Base-by-base conservation (phyloP, 2,888 invertebrate species). In the Monoplex corrugatus region DNA sequence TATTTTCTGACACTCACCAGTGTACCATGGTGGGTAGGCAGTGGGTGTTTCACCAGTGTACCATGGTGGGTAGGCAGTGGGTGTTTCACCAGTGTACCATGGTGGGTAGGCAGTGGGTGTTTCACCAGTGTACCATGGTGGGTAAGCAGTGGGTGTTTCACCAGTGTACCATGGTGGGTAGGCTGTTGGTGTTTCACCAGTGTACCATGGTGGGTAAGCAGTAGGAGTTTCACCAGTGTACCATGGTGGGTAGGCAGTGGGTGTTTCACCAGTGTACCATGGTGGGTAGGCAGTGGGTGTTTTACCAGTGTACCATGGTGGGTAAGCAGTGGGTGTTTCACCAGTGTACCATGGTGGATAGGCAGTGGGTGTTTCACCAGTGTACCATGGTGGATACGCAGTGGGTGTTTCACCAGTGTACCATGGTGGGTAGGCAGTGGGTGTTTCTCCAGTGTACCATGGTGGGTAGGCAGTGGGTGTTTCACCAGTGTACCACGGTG, bases 21-120 rank as follows among this genome's bases (percentile, higher is more conserved):
- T 43, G 89, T 90, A 35, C 89, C 3, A 87, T 57, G 72, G 44
- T n/a, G 91, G 90, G 32, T 90, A 89, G 80, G 90, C 68, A 68
- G 68, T 68, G 68, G 68, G 90, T 87, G 90, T 83, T n/a, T 86
- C 63, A 28, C 88, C 88, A 86, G 90, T 72, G 16, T 57, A 68
- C 8, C 86, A 13, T n/a, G 88, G 86, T 86, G 91, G 90, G 57
- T 87, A 82, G 35, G 88, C 91, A 45, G 91, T 90, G 89, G 91
- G 89, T 68, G 91, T 82, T n/a, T 68, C 43, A 13, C 89, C 87
- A 68, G 91, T n/a, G 0, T 68, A 68, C 16, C 28, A 8, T 16
- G 68, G 68, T 68, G 68, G 68, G 68, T 68, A 68, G 68, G 28
- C 16, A 68, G 68, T 68, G 68, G 68, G 68, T 68, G 68, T 68